Evolutionary conservation across 2,113 vertebrate genomes (phyloP), one percentile per base, ranked within the genome.

Genomic region (Rhinoderma darwinii): DNA sequence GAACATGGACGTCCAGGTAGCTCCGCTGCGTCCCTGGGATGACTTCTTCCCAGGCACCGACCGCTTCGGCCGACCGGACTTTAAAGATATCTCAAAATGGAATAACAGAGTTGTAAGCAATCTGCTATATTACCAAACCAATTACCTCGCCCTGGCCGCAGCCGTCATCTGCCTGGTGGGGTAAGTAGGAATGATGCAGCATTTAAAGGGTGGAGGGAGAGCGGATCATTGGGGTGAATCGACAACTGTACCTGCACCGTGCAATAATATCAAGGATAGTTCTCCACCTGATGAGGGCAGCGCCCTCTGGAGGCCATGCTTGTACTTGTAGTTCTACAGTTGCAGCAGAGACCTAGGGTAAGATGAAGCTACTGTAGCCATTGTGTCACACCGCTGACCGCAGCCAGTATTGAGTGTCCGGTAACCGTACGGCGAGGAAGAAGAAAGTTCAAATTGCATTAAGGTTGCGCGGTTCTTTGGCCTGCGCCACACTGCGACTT

Each of bases 71-170:
- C 93, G 94, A 66, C 97, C 97, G 0, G 97, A 99, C 56, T 75
- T 92, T 30, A 93, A 91, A 84, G 96, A 99, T 86, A 90, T 97
- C 86, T 92, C 93, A 3, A 99, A 94, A 93, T 98, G 97, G 97
- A 98, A 97, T 95, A 97, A 97, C 93, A 91, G 97, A 27, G 96
- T 98, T 25, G 92, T 97, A 90, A 98, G 92, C 95, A 99, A 99
- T 89, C 91, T 99, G 91, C 95, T 99, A 18, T 99, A 98, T 77
- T 99, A 99, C 88, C 97, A 99, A 90, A 99, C 96, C 54, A 99
- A 98, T 88, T 99, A 99, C 86, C 88, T 99, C 88, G 92, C 90
- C 9, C 73, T 96, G 90, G 96, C 95, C 15, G 89, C 96, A 66
- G 88, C 89, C 44, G 95, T 96, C 83, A 93, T 98, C 89, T 90